These are phyloP conservation scores for Charina bottae DNA, from an alignment of 2,113 vertebrate species.

Conservation along the genomic window DNA sequence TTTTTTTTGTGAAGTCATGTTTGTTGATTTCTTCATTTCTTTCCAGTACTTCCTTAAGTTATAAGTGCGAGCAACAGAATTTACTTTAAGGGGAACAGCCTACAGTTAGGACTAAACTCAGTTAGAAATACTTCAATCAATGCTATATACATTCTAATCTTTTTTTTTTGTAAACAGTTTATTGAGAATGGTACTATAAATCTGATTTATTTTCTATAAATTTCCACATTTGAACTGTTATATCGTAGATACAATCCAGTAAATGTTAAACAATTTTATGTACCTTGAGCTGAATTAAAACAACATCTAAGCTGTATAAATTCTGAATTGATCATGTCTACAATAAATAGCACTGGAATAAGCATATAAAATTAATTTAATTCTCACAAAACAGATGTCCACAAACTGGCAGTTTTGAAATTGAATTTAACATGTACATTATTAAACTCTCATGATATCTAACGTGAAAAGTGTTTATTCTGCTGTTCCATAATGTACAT, in stretches of 20 bases:
- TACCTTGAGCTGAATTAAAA: neutral
- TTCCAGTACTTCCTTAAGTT: neutral
- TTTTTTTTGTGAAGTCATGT: neutral
- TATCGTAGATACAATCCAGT: neutral
- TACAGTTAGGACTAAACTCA: neutral
- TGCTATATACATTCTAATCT: neutral
- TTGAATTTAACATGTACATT: neutral
- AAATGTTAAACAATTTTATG: neutral
- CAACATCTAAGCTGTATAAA: neutral
- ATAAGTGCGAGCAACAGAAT: neutral
- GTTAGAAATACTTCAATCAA: neutral
- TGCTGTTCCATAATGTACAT: constrained; percentile 28
- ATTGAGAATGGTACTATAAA: neutral
- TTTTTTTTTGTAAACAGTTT: neutral
- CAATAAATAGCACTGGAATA: neutral
- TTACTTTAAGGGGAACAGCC: neutral
- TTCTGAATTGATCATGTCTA: neutral
- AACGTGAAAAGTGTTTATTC: constrained; percentile 1
- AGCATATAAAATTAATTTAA: neutral
- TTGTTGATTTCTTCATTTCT: neutral
- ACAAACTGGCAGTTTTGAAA: neutral
- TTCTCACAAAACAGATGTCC: neutral
- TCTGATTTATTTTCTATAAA: neutral
- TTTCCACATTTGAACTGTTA: neutral
- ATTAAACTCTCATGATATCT: neutral